These are phyloP conservation scores for Clarias magur DNA, from an alignment of 2,113 vertebrate genomes.

Conservation along the genomic window DNA sequence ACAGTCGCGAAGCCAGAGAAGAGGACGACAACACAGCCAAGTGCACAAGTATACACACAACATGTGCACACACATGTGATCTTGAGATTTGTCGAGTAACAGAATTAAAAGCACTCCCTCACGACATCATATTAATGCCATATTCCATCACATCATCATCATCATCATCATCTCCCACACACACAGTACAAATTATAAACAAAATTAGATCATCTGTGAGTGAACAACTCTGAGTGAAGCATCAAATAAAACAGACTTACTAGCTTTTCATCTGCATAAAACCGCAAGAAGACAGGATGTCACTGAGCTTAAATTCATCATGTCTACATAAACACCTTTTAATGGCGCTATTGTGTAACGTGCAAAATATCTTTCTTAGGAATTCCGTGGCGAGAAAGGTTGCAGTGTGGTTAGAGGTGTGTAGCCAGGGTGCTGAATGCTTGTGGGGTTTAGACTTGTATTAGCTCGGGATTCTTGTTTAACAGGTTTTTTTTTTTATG, in stretches of 20 bases:
- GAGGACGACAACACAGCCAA: not conserved
- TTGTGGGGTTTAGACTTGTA: not conserved
- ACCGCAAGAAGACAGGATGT: not conserved
- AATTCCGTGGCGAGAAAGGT: not conserved
- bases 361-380: not conserved
- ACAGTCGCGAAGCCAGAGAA: not conserved
- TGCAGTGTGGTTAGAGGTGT: not conserved
- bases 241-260: not conserved
- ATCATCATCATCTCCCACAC: not conserved
- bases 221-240: not conserved
- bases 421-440: not conserved
- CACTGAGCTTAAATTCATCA: not conserved
- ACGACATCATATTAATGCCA: not conserved
- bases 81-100: not conserved
- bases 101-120: not conserved
- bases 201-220: not conserved
- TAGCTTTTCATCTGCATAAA: not conserved
- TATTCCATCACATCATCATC: not conserved
- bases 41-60: not conserved
- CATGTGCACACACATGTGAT: not conserved
- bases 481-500: constrained; percentile 2
- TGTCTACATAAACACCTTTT: not conserved
- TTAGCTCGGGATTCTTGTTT: constrained; percentile 23
- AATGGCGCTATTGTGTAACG: not conserved
- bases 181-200: not conserved